Conservation (phyloP, 2,888 invertebrate species). For the Dysmachus trigonus region DNA sequence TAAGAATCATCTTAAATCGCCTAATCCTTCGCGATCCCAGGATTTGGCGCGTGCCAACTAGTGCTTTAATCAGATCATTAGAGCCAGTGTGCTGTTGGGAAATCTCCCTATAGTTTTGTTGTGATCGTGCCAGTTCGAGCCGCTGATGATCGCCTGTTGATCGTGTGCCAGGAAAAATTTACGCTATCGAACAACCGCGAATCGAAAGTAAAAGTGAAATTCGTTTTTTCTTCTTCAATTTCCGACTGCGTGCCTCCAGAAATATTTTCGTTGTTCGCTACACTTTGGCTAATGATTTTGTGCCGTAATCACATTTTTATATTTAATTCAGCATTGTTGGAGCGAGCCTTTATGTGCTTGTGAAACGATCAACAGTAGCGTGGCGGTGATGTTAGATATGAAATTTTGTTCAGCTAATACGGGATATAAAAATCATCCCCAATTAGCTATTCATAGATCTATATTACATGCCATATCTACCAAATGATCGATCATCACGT, state of each 20-base stretch:
- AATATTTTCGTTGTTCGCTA: slow-evolving; percentile 9
- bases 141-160: neutral
- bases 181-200: neutral
- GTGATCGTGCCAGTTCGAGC: slow-evolving; percentile 12
- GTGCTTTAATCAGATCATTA: neutral
- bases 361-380: neutral
- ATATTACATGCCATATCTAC: neutral
- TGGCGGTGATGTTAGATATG: neutral
- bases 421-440: neutral
- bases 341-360: neutral
- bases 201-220: slow-evolving; percentile 51
- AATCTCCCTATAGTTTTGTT: neutral
- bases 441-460: neutral
- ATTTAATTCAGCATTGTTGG: neutral
- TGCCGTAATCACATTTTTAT: slow-evolving; percentile 23
- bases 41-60: neutral
- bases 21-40: neutral
- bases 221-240: slow-evolving; percentile 36
- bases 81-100: neutral
- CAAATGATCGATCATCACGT: neutral
- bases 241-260: slow-evolving; percentile 37
- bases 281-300: neutral
- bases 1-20: neutral
- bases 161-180: slow-evolving; percentile 29
- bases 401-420: neutral